Evolutionary conservation across 2,113 vertebrate genomes (phyloP), one percentile per base, ranked within the genome.

Genomic region (Cololabis saira): DNA sequence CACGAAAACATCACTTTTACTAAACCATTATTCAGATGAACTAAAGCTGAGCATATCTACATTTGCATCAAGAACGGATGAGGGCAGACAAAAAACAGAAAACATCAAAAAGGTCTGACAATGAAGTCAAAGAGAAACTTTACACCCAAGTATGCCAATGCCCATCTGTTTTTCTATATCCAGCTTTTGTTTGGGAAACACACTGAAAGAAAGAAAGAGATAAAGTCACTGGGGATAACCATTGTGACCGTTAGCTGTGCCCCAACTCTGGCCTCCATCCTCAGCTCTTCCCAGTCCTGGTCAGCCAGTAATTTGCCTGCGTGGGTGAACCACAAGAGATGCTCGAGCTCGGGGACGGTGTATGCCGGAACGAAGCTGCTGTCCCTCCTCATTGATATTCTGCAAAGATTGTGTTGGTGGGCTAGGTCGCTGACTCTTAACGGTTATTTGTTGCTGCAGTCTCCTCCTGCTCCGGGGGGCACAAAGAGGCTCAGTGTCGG

Each of bases 401-500:
- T 70, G 71, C 59, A 12, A 55, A 37, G 67, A 62, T 71, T 72
- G 67, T 13, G 44, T 45, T 8, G 68, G 48, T 41, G 63, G 82
- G 61, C 65, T 70, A 37, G 65, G 76, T 61, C 71, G 58, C 74
- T 75, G 84, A 90, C 88, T 91, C 84, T 85, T 89, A 92, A 88
- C 74, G 76, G 87, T 76, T 84, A 88, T 91, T 92, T 91, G 90
- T 91, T 84, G 86, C 82, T 13, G 70, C 55, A 73, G 82, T 87
- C 83, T 90, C 84, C 80, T 86, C 84, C 77, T 73, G 87, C 82
- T 80, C 68, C 71, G 64, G 60, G 60, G 71, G 75, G 77, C 83
- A 92, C 91, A 92, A 91, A 92, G 91, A 88, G 72, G 68, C 77
- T 83, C 87, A 91, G 87, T 92, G 90, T 92, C 58, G 70, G 74